Percentiles rank a stretch among this genome's conserved stretches.
phyloP scores from a whole-genome alignment of 37 sponge, comb jelly and placozoan species.

The Cliona cf. orientalis region DNA sequence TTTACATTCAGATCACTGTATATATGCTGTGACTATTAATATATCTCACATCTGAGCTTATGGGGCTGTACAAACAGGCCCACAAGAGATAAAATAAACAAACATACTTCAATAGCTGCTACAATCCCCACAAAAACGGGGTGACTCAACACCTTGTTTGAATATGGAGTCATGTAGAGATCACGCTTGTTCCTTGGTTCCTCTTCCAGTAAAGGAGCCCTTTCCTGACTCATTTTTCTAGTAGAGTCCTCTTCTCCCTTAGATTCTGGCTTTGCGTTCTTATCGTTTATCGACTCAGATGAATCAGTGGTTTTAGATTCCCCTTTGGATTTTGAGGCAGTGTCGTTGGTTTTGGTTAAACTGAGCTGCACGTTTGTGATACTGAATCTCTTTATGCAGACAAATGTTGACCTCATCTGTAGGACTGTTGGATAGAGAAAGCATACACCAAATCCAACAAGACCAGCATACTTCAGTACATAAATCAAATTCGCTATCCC shows the following conservation, averaged over 20 bases:
- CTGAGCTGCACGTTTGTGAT: neutral
- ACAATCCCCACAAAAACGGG: conserved; percentile 44
- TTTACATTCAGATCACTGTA: too few species aligned
- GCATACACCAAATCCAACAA: conserved; percentile 64
- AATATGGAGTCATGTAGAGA: conserved; percentile 69
- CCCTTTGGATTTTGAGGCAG: too few species aligned
- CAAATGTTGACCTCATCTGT: conserved; percentile 34
- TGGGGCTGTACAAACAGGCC: conserved; percentile 41
- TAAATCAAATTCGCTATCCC: conserved; percentile 83
- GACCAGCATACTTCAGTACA: conserved; percentile 79
- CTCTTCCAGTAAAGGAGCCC: neutral
- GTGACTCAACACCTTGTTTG: conserved; percentile 55
- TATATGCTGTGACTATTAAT: too few species aligned
- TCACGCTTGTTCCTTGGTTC: neutral
- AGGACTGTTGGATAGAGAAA: conserved; percentile 60
- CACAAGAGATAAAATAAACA: conserved; percentile 46
- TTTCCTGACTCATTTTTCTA: neutral
- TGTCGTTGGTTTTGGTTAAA: neutral
- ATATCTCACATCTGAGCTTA: neutral
- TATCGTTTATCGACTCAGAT: too few species aligned
- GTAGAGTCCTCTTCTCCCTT: neutral
- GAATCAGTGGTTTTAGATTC: neutral
- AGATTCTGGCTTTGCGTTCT: neutral
- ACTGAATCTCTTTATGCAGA: conserved; percentile 37
- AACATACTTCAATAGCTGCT: neutral